Percentiles rank a stretch among this genome's conserved stretches.
Evolutionary conservation across 2,888 invertebrate genomes (phyloP).

Genomic region (Arge pagana): DNA sequence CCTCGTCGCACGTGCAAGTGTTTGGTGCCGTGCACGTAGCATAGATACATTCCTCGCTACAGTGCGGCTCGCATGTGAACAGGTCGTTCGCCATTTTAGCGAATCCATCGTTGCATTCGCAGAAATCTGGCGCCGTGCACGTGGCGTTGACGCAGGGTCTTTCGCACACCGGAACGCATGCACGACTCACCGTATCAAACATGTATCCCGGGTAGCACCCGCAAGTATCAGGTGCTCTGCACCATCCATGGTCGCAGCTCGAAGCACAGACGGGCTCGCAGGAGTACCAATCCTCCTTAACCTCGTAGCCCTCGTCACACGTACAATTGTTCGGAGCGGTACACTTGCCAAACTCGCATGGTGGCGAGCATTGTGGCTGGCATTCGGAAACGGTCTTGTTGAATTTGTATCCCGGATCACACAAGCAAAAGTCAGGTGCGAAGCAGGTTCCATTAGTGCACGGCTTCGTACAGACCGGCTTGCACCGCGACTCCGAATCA

Average conservation of each 20-base stretch:
- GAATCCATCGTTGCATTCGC: constrained; percentile 33
- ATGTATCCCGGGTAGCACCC: neutral
- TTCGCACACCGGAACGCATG: constrained; percentile 43
- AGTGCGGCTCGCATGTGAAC: constrained; percentile 38
- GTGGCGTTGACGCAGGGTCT: constrained; percentile 38
- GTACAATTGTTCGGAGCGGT: constrained; percentile 34
- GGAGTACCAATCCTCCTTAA: constrained; percentile 19
- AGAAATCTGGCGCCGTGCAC: constrained; percentile 35
- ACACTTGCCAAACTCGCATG: constrained; percentile 41
- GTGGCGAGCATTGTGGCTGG: constrained; percentile 38
- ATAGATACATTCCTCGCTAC: constrained; percentile 45
- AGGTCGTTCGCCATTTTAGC: constrained; percentile 36
- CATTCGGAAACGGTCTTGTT: constrained; percentile 28
- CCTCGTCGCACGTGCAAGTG: constrained; percentile 46
- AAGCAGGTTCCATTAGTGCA: constrained; percentile 48
- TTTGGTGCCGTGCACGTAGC: constrained; percentile 57
- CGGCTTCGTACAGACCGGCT: constrained; percentile 43
- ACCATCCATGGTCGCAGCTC: constrained; percentile 24
- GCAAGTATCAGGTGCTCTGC: constrained; percentile 12
- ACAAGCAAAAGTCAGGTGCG: constrained; percentile 39
- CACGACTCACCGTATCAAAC: neutral
- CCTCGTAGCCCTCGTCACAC: constrained; percentile 32
- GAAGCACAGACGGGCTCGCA: constrained; percentile 39
- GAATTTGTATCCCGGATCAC: constrained; percentile 37
- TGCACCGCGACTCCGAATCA: constrained; percentile 43